A percentile compares a stretch with the other conserved stretches of the same genome.
Evolutionary conservation across 2,888 invertebrate genomes (phyloP).

Genomic region (Polydrusus tereticollis): DNA sequence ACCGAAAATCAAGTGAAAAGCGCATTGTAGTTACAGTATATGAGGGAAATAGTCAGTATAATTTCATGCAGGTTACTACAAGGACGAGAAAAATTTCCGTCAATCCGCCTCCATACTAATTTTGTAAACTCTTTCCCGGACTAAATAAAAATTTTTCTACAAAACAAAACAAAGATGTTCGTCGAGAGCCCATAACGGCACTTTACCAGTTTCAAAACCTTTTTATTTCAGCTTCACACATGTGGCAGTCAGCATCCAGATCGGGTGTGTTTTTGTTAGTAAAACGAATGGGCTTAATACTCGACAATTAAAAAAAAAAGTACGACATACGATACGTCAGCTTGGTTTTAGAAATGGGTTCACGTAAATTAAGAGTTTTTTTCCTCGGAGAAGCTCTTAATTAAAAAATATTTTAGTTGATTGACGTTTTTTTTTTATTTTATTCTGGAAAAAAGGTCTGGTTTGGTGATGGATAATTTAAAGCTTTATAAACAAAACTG

Average conservation of each 20-base stretch:
- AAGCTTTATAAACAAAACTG: constrained; percentile 38
- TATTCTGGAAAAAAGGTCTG: constrained; percentile 32
- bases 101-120: background rate
- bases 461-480: constrained; percentile 27
- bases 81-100: no score
- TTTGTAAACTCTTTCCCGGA: background rate
- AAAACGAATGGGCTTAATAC: constrained; percentile 54
- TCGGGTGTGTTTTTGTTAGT: constrained; percentile 51
- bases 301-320: constrained; percentile 46
- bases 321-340: constrained; percentile 31
- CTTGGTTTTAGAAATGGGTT: constrained; percentile 29
- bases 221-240: constrained; percentile 44
- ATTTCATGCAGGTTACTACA: no score
- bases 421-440: constrained; percentile 22
- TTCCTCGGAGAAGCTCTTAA: constrained; percentile 41
- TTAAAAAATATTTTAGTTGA: constrained; percentile 40
- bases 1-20: no score
- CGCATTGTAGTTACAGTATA: no score
- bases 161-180: constrained; percentile 20
- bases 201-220: constrained; percentile 19
- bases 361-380: constrained; percentile 29
- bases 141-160: constrained; percentile 3
- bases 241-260: constrained; percentile 48
- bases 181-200: constrained; percentile 10
- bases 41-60: no score